Evolutionary conservation across 2,113 vertebrate genomes (phyloP).

Genomic region (Dasyprocta punctata): DNA sequence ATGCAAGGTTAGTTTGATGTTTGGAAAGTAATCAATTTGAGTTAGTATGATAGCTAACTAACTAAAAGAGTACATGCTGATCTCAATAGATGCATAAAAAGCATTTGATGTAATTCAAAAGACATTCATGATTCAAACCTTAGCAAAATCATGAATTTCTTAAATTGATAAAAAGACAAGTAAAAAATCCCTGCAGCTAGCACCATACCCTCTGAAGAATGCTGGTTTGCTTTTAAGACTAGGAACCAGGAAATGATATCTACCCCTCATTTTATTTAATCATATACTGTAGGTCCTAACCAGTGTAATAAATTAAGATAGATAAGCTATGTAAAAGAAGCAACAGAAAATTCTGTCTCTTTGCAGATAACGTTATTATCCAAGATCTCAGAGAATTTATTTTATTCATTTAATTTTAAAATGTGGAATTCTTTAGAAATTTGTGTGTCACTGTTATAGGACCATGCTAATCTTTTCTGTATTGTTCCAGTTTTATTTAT

Average conservation of each 20-base stretch:
- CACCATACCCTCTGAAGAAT: not conserved
- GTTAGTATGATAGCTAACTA: not conserved
- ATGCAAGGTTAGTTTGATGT: not conserved
- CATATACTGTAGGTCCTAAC: not conserved
- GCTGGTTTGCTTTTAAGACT: not conserved
- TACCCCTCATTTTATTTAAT: not conserved
- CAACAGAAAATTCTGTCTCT: not conserved
- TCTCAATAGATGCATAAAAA: not conserved
- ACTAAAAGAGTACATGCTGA: not conserved
- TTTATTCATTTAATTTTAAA: not conserved
- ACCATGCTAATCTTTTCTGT: not conserved
- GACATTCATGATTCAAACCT: not conserved
- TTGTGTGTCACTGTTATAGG: not conserved
- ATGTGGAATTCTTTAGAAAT: not conserved
- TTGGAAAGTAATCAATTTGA: not conserved
- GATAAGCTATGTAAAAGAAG: not conserved
- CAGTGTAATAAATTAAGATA: not conserved
- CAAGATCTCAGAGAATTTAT: not conserved
- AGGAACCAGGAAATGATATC: not conserved
- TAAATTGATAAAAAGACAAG: not conserved
- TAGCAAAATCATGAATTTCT: not conserved
- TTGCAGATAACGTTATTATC: not conserved
- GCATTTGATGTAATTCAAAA: not conserved
- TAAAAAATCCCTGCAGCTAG: not conserved
- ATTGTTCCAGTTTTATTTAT: not conserved